phyloP scores from a whole-genome alignment of 2,797 vertebrate genomes.

The Trachops cirrhosus region DNA sequence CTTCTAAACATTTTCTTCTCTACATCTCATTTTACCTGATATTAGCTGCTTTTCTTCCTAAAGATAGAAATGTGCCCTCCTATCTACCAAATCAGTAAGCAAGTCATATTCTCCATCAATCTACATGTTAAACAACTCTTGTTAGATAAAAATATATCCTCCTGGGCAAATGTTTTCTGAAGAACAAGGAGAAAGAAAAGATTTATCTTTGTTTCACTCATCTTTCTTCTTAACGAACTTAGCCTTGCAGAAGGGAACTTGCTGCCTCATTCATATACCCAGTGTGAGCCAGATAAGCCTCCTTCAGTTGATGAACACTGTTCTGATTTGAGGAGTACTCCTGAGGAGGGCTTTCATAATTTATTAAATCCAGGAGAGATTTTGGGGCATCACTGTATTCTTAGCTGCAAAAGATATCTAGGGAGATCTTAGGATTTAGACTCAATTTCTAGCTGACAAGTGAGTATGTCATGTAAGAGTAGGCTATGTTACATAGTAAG shows the following conservation, averaged over 20 bases:
- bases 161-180: constrained; percentile 33
- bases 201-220: not conserved
- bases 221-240: not conserved
- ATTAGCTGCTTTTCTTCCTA: not conserved
- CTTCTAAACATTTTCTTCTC: constrained; percentile 31
- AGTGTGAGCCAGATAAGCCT: not conserved
- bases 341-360: not conserved
- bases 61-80: constrained; percentile 30
- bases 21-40: constrained; percentile 11
- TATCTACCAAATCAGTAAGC: constrained; percentile 32
- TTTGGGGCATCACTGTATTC: not conserved
- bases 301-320: not conserved
- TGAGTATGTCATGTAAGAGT: constrained; percentile 22
- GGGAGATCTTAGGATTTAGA: constrained; percentile 49
- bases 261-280: not conserved
- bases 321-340: not conserved
- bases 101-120: constrained; percentile 26
- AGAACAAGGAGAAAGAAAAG: constrained; percentile 49
- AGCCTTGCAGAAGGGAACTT: not conserved
- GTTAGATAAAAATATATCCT: constrained; percentile 18
- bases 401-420: constrained; percentile 27
- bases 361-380: constrained; percentile 46
- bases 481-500: not conserved
- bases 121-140: constrained; percentile 25
- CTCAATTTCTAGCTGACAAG: constrained; percentile 39